Base-by-base conservation (phyloP, 2,888 invertebrate species). In the Myathropa florea region DNA sequence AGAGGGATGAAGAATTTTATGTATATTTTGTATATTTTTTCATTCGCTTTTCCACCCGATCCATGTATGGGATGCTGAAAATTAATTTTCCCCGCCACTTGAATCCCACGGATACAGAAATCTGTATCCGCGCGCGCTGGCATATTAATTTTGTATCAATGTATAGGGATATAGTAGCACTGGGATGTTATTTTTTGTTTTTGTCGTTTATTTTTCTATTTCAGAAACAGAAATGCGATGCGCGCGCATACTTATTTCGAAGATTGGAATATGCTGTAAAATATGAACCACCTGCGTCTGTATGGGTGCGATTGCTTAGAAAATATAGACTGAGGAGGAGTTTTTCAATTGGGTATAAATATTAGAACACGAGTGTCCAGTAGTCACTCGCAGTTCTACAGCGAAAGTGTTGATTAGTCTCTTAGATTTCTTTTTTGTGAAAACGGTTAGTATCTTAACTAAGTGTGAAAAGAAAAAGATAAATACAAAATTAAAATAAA, bases 381-480 rank as follows among this genome's bases (percentile, higher is more conserved):
- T 90, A 91, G 90, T 86, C 92, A 93, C 93, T 93, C 92, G 93
- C 92, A 93, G 92, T 92, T 93, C 92, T 92, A 91, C 90, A 92
- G 92, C 92, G 92, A 92, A 92, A 93, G 92, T 93, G 92, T 92
- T 92, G 92, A 89, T 92, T 90, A 89, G 91, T 90, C 90, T 91
- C 90, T 89, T 90, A 91, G 88, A 90, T 90, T 91, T 90, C 90
- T 90, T 89, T 89, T 80, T 88, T 88, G 84, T 88, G 81, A 39
- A 90, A 91, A 92, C 91, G 92, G 92, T 92, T 90, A 90, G 92
- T 92, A 89, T 70, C 12, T 65, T 4, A 46, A 46, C 18, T 46
- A 18, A 46, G 18, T 18, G 46, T 46, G 46, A 18, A 46, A 0
- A 77, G 9, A 64, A 71, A 23, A 36, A 39, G 67, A 59, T 9